Conservation (phyloP, 2,113 vertebrate species). For the Etia nguti region DNA sequence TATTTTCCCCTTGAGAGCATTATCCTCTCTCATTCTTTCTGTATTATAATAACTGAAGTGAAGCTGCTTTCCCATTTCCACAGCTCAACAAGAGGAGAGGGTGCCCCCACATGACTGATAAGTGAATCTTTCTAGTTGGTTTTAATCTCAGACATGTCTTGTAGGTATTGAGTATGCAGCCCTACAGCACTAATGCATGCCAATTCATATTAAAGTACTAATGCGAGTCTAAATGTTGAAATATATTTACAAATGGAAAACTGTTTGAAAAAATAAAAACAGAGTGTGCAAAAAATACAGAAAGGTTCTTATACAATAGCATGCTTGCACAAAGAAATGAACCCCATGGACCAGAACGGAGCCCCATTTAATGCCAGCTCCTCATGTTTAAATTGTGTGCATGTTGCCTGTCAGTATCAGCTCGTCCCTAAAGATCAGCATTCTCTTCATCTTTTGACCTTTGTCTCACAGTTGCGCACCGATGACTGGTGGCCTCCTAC, state of each 20-base stretch:
- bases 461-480: slow-evolving; percentile 59
- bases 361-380: neutral
- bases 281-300: neutral
- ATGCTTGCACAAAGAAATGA: slow-evolving; percentile 7
- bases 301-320: neutral
- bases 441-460: slow-evolving; percentile 49
- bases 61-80: neutral
- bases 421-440: slow-evolving; percentile 49
- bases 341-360: neutral
- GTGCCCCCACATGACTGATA: slow-evolving; percentile 55
- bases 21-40: slow-evolving; percentile 31
- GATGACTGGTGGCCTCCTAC: slow-evolving; percentile 65
- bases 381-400: slow-evolving; percentile 32
- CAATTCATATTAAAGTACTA: neutral
- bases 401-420: slow-evolving; percentile 36
- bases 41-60: slow-evolving; percentile 29
- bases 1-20: slow-evolving; percentile 12
- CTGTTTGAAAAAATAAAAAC: neutral
- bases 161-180: neutral
- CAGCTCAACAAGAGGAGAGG: slow-evolving; percentile 27
- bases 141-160: neutral
- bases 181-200: neutral
- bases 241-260: neutral
- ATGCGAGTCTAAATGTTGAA: neutral
- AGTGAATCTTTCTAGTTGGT: neutral